Evolutionary conservation across 2,888 invertebrate genomes (phyloP).

Genomic region (Nycteola revayana): DNA sequence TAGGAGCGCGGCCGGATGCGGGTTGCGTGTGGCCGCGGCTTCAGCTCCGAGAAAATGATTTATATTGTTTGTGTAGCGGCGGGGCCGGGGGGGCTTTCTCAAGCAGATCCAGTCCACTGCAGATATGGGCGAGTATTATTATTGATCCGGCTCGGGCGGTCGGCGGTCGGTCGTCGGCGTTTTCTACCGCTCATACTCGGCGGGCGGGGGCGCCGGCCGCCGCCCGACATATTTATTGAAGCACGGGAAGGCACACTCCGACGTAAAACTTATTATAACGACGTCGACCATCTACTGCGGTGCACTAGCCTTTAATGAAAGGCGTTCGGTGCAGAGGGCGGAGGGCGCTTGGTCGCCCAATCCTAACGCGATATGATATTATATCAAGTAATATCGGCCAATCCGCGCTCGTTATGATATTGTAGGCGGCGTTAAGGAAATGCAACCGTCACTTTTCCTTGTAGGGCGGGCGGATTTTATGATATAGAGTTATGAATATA

Average conservation of each 20-base stretch:
- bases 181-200: conserved; percentile 77
- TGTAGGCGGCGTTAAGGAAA: conserved; percentile 68
- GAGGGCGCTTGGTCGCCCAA: conserved; percentile 73
- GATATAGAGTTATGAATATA: conserved; percentile 77
- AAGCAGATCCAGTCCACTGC: conserved; percentile 80
- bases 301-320: conserved; percentile 73
- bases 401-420: conserved; percentile 81
- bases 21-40: conserved; percentile 59
- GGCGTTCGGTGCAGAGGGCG: conserved; percentile 44
- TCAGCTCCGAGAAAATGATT: conserved; percentile 74
- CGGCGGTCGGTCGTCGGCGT: conserved; percentile 71
- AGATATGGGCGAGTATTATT: conserved; percentile 82
- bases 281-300: conserved; percentile 51
- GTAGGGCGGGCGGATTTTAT: conserved; percentile 77
- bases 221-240: conserved; percentile 73
- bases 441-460: conserved; percentile 61
- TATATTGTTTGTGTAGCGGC: conserved; percentile 77
- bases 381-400: conserved; percentile 81
- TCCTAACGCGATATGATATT: conserved; percentile 83
- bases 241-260: conserved; percentile 58
- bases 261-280: conserved; percentile 72
- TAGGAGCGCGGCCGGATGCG: conserved; percentile 32
- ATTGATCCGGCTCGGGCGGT: conserved; percentile 76
- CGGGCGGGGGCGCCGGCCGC: conserved; percentile 49
- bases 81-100: conserved; percentile 61